These are phyloP conservation scores for Eueremaeus valkanovi DNA, from an alignment of 2,888 invertebrate species.

Conservation along the genomic window DNA sequence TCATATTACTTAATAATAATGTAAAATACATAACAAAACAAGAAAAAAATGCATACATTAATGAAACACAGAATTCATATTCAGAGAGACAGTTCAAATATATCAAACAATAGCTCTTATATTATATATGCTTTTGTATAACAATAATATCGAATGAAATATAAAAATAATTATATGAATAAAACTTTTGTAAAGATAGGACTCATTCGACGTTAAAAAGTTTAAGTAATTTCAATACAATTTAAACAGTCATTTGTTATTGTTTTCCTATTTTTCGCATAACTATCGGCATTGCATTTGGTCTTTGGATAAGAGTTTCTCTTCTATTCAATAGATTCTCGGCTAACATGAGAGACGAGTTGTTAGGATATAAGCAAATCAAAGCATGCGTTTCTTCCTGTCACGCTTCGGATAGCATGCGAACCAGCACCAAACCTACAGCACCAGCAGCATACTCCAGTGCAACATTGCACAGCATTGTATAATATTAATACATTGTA, in stretches of 20 bases:
- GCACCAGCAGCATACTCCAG: neutral
- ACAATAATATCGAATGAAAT: neutral
- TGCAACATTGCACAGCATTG: no score
- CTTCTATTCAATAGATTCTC: neutral
- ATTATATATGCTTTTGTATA: conserved; percentile 5
- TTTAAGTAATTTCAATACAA: conserved; percentile 28
- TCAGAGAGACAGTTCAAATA: neutral
- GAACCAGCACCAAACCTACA: neutral
- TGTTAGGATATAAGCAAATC: conserved; percentile 7
- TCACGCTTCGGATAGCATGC: conserved; percentile 24
- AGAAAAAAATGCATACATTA: neutral
- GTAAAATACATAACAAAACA: neutral
- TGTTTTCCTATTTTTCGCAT: neutral
- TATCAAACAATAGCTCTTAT: neutral
- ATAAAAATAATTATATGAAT: neutral
- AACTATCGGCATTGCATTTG: conserved; percentile 26
- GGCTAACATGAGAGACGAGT: neutral
- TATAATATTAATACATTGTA: no score
- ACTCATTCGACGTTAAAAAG: neutral
- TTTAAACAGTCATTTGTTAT: conserved; percentile 28
- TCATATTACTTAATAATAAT: no score
- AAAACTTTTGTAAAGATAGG: neutral
- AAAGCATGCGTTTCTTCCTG: conserved; percentile 36
- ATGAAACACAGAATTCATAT: conserved; percentile 20
- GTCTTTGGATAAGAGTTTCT: no score